Evolutionary conservation across 2,888 invertebrate genomes (phyloP), one percentile per base, ranked within the genome.

Genomic region (Smittia aterrima): DNA sequence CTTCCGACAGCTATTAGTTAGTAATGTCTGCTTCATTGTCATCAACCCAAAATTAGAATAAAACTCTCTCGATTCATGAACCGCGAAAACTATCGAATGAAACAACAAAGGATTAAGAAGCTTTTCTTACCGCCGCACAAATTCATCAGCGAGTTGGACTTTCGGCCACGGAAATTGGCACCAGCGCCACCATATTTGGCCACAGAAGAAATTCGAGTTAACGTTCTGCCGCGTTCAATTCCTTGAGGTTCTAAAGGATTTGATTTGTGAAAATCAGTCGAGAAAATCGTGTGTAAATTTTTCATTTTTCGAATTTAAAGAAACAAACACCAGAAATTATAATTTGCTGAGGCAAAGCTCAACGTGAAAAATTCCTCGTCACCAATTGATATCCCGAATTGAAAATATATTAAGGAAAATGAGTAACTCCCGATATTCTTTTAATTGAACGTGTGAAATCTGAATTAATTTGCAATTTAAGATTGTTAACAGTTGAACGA

Each of bases 121-220:
- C 47, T 47, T 47, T 47, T 47, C 93, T 94, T 93, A 94, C 94
- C 93, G 93, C 94, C 93, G 89, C 93, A 93, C 89, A 94, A 88
- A 89, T 94, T 94, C 93, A 94, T 93, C 87, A 94, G 90, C 85
- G 93, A 94, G 90, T 92, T 93, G 86, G 93, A 93, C 88, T 93
- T 93, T 90, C 93, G 91, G 83, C 88, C 88, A 88, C 92, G 92
- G 90, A 92, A 92, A 91, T 91, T 92, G 87, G 89, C 89, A 82
- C 86, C 86, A 2, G 72, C 84, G 80, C 87, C 87, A 86, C 90
- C 90, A 86, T 89, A 90, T 87, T 89, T 88, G 86, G 88, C 87
- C 84, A 93, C 92, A 90, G 93, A 88, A 90, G 93, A 88, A 87
- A 90, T 88, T 85, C 87, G 82, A 80, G 83, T 83, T 81, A 85